Evolutionary conservation across 2,113 vertebrate genomes (phyloP), one percentile per base, ranked within the genome.

Genomic region (Butorides virescens): DNA sequence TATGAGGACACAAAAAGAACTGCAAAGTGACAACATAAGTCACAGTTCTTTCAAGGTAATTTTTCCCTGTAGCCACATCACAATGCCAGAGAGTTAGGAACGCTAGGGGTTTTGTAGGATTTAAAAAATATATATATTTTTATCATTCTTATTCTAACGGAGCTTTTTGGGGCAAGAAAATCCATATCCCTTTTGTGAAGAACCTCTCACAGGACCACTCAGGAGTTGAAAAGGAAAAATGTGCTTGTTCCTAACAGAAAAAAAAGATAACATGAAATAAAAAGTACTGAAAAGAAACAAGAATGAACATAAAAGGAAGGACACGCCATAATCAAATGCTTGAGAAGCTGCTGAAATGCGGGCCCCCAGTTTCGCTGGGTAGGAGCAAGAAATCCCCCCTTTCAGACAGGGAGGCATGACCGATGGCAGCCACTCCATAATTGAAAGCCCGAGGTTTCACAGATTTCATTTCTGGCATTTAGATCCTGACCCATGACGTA

Each of bases 141-240:
- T 89, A 75, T 87, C 25, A 87, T 78, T 87, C 78, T 65, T 72
- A 91, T 74, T 88, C 74, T 82, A 96, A 80, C 18, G 2, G 68
- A 92, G 80, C 46, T 88, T 94, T 85, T 62, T 39, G 32, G 89
- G 66, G 42, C 81, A 91, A 86, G 86, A 94, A 93, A 93, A 92
- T 95, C 91, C 78, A 96, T 95, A 92, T 74, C 59, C 74, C 71
- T 95, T 97, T 95, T 95, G 95, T 94, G 87, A 91, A 92, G 52
- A 65, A 83, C 79, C 68, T 93, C 92, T 87, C 83, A 46, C 50
- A 97, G 77, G 76, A 92, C 66, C 6, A 9, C 46, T 72, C 4
- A 4, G 63, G 42, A 93, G 53, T 3, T 93, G 88, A 87, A 92
- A 96, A 89, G 80, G 49, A 83, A 94, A 87, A 95, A 68, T 1